Percentiles rank a stretch among this genome's conserved stretches.
These are phyloP conservation scores for Micromys minutus DNA, from an alignment of 2,113 vertebrate species.

Conservation along the genomic window DNA sequence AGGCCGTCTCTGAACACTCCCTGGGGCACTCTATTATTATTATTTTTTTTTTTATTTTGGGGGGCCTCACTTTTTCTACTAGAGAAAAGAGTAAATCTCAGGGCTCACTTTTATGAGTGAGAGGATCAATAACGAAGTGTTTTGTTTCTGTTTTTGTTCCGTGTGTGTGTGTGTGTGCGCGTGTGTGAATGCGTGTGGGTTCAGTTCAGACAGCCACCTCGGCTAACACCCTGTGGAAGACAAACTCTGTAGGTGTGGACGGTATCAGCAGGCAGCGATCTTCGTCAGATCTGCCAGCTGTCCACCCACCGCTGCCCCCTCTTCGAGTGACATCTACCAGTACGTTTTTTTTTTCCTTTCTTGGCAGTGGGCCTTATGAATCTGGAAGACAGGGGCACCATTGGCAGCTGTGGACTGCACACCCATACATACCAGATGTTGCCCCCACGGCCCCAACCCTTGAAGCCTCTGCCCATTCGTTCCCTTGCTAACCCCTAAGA, in stretches of 20 bases:
- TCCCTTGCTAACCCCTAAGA: rapidly evolving
- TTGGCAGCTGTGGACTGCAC: neutral
- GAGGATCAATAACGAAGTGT: slow-evolving; percentile 84
- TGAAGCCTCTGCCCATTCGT: neutral
- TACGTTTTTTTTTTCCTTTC: slow-evolving; percentile 84
- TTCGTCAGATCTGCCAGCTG: slow-evolving; percentile 98
- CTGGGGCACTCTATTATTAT: neutral
- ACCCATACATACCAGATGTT: neutral
- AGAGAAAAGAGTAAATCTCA: neutral
- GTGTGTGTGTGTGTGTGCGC: neutral
- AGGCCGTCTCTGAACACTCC: neutral
- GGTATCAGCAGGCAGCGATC: slow-evolving; percentile 94
- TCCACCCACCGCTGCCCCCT: slow-evolving; percentile 96
- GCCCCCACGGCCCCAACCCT: neutral
- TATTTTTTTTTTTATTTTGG: too few species aligned
- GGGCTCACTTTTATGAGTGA: neutral
- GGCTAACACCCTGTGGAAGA: slow-evolving; percentile 92
- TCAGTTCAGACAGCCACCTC: slow-evolving; percentile 91
- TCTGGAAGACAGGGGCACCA: neutral
- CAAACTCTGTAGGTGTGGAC: slow-evolving; percentile 91
- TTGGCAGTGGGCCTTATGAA: slow-evolving; percentile 35
- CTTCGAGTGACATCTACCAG: slow-evolving; percentile 96
- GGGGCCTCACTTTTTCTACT: neutral
- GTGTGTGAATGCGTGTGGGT: slow-evolving; percentile 48
- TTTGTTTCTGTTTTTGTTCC: slow-evolving; percentile 83